Conservation (phyloP, 2,113 vertebrate genomes). For the Nipponia nippon region DNA sequence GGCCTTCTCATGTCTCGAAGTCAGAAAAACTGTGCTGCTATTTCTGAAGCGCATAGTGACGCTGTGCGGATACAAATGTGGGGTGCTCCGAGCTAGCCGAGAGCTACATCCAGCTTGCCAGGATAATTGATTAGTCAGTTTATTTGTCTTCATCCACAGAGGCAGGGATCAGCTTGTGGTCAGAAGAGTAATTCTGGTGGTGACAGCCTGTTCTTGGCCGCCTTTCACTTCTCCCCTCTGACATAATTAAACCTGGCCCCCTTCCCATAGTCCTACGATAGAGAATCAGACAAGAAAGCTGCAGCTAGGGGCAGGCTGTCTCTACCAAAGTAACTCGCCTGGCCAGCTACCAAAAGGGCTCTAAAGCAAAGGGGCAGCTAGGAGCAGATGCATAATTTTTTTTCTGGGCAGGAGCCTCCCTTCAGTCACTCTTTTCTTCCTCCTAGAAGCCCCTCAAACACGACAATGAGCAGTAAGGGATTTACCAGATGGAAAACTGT, state of each 20-base stretch:
- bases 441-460: not conserved
- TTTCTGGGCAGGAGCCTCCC: not conserved
- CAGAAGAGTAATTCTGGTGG: not conserved
- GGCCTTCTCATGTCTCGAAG: not conserved
- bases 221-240: not conserved
- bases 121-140: not conserved
- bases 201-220: not conserved
- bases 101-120: not conserved
- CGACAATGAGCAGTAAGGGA: not conserved
- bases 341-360: not conserved
- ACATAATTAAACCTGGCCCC: not conserved
- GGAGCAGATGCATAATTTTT: fast-evolving
- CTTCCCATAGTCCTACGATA: not conserved
- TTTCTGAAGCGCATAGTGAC: not conserved
- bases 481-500: not conserved
- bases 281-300: not conserved
- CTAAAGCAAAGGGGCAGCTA: not conserved
- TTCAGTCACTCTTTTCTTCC: not conserved
- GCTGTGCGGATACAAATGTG: not conserved
- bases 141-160: not conserved
- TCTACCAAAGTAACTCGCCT: fast-evolving
- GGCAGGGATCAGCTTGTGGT: conserved; percentile 34
- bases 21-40: not conserved
- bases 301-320: not conserved
- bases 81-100: not conserved